Evolutionary conservation across 2,113 vertebrate genomes (phyloP), one percentile per base, ranked within the genome.

Genomic region (Corvus hawaiiensis): DNA sequence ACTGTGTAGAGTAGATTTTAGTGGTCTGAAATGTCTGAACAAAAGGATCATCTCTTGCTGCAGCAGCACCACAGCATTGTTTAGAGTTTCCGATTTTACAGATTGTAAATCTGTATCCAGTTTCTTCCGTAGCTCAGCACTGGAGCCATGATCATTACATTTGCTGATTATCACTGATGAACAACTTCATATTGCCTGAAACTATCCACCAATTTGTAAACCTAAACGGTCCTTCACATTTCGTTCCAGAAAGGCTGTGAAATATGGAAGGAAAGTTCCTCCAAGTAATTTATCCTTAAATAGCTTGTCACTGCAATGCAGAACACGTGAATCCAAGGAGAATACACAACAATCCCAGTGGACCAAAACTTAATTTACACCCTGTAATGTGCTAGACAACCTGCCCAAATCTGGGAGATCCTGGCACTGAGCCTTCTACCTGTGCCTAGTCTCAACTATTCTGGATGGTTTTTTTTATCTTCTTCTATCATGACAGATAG

Each of bases 341-440:
- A 92, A 72, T 84, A 72, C 56, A 39, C 44, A 49, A 71, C 19
- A 56, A 78, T 84, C 93, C 83, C 61, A 56, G 22, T 58, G 52
- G 79, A 71, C 83, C 10, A 2, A 55, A 83, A 71, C 41, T 96
- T 93, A 83, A 84, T 94, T 95, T 84, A 87, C 75, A 85, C 74
- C 13, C 67, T 84, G 91, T 35, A 86, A 94, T 39, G 87, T 84
- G 89, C 54, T 44, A 86, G 90, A 93, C 89, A 86, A 35, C 27
- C 71, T 87, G 71, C 61, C 73, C 26, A 61, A 88, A 91, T 79
- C 43, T 68, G 27, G 66, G 46, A 93, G n/a, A 67, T 51, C 44
- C 39, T 96, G 85, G 66, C 87, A 69, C 76, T 7, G n/a, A 84
- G 83, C 59, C 74, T 41, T 89, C 54, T 88, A 16, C 66, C 67